phyloP scores from a whole-genome alignment of 1,140 invertebrate genomes.

The Caenorhabditis remanei region DNA sequence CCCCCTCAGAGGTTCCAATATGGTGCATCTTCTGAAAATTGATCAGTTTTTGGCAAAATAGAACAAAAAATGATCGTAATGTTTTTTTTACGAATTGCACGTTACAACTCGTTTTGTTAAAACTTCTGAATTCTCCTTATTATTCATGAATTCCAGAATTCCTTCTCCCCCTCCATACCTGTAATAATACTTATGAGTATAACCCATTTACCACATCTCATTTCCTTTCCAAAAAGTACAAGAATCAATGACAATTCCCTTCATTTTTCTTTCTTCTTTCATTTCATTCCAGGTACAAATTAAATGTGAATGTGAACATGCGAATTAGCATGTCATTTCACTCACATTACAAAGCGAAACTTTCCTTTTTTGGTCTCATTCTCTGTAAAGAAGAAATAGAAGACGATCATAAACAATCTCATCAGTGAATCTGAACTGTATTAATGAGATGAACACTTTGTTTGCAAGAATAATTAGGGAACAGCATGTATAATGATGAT shows the following conservation, averaged over 20 bases:
- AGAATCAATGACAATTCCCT: background rate
- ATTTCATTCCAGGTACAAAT: background rate
- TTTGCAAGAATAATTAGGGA: too few species aligned
- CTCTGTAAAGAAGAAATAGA: background rate
- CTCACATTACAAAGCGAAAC: background rate
- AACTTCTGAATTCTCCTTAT: too few species aligned
- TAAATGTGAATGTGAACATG: conserved; percentile 24
- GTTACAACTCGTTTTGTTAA: too few species aligned
- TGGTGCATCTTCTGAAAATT: too few species aligned
- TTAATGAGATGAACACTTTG: background rate
- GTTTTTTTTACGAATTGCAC: too few species aligned
- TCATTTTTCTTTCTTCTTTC: background rate
- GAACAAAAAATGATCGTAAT: too few species aligned
- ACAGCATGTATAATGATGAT: too few species aligned
- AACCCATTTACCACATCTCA: background rate
- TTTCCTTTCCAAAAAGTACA: background rate
- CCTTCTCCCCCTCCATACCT: background rate
- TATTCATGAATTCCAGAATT: too few species aligned
- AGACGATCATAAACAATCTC: background rate
- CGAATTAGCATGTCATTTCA: conserved; percentile 22
- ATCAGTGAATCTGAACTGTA: conserved; percentile 8
- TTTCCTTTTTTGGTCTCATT: conserved; percentile 3
- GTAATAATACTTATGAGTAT: background rate
- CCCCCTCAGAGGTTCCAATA: too few species aligned
- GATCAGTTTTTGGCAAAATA: too few species aligned